Base-by-base conservation (phyloP, 2,113 vertebrate species). In the Aleadryas rufinucha region DNA sequence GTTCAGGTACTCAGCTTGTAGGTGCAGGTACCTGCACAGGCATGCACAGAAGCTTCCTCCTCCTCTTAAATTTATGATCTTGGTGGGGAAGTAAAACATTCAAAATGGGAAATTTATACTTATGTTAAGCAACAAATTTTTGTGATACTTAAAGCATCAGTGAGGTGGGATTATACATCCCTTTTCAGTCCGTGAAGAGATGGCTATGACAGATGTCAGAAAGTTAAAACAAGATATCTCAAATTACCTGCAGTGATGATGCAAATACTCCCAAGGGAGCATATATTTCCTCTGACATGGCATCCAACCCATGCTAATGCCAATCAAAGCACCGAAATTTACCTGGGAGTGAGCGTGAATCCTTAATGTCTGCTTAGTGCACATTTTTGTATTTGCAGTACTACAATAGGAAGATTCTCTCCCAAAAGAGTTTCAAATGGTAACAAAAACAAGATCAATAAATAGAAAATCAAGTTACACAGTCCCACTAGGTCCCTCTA, bases 381-480 rank as follows among this genome's bases (percentile, higher is more conserved):
- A 6, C 56, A 35, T 45, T 82, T 91, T 52, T 31, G 24, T 75
- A 79, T 78, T 93, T 83, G 52, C 49, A 71, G 54, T 61, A 66
- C 45, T 53, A 77, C 60, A 64, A 44, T 26, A 87, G 71, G 31
- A 90, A 79, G 31, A 68, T 63, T 80, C 60, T 54, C 33, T 95
- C 83, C 66, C 77, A 80, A 63, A 7, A 77, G 78, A 95, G 54
- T 92, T 97, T 90, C 72, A 91, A 79, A 90, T 39, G 23, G 76
- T 95, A 91, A 97, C 54, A 92, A 90, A 94, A 95, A 33, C 78
- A 95, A 96, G 95, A 98, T 97, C 95, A 97, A 97, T 96, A 97
- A 94, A 96, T 19, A 97, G 90, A 95, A 98, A 98, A 98, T 97
- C 96, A 97, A 97, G 92, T 97, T 93, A 96, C 92, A 88, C 19